Percentiles rank a stretch among this genome's conserved stretches.
Evolutionary conservation across 2,888 invertebrate genomes (phyloP).

Genomic region (Sceliomorpha sp.): DNA sequence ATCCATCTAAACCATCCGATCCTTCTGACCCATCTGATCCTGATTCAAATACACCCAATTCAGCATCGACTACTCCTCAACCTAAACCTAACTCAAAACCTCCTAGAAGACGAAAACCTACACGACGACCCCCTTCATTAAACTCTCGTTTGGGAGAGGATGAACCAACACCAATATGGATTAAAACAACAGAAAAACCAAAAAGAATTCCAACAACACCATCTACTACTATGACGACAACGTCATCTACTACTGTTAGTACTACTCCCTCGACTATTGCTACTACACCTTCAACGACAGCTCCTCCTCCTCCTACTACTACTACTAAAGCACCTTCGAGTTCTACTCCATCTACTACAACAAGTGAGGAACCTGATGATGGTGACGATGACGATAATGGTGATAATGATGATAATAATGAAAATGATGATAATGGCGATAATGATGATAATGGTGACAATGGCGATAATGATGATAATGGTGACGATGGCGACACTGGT

Average conservation of each 20-base stretch:
- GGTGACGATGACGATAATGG: slow-evolving; percentile 29
- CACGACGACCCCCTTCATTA: slow-evolving; percentile 26
- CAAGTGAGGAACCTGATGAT: slow-evolving; percentile 28
- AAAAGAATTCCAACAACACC: too few relatives aligned
- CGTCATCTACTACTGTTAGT: slow-evolving; percentile 15
- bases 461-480: too few relatives aligned
- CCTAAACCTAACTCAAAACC: background rate
- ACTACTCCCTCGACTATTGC: slow-evolving; percentile 8
- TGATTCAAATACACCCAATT: slow-evolving; percentile 2
- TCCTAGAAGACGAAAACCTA: slow-evolving; percentile 28
- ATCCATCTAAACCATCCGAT: slow-evolving; percentile 1
- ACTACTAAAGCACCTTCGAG: too few relatives aligned
- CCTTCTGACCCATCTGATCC: slow-evolving; percentile 12
- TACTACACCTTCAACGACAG: too few relatives aligned
- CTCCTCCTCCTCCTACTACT: slow-evolving; percentile 12
- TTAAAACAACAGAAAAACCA: slow-evolving; percentile 44
- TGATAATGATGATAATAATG: slow-evolving; percentile 30
- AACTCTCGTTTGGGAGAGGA: slow-evolving; percentile 4
- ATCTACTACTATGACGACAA: slow-evolving; percentile 21
- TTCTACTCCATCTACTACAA: slow-evolving; percentile 15
- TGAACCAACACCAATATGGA: slow-evolving; percentile 49
- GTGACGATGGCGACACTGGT: slow-evolving; percentile 27
- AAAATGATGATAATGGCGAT: too few relatives aligned
- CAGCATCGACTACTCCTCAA: slow-evolving; percentile 12
- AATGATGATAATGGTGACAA: too few relatives aligned